Evolutionary conservation across 1,140 invertebrate genomes (phyloP), one percentile per base, ranked within the genome.

Genomic region (Sitodiplosis mosellana): DNA sequence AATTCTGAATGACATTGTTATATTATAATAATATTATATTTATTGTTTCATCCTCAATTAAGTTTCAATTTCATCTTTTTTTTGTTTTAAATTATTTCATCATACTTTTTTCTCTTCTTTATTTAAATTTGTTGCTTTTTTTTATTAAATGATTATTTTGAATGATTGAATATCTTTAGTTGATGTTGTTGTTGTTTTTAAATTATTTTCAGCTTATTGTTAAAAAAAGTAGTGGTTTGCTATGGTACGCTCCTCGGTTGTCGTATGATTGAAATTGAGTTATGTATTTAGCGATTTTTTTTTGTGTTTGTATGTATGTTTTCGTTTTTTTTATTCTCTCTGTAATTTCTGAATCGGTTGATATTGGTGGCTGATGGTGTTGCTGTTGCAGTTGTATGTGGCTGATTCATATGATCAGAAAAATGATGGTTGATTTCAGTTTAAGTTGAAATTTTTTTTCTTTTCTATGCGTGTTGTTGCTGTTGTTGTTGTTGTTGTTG

Each of bases 351-450:
- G 3, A 27, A 27, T 27, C 27, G 27, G 27, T 27, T 27, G 27
- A 27, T 27, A 27, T 27, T 27, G 27, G 27, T 27, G 27, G 27
- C 27, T 27, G 27, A 27, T 27, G 27, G 3, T 27, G 27, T 27
- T 27, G 27, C 10, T 27, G 27, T 72, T 40, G 38, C 12, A 40
- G 18, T 40, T 19, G 18, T 40, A 15, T 11, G 18, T 40, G 14
- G 18, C 18, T 40, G 18, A 15, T 15, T 40, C 18, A 4, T 20
- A 33, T 48, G 33, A 33, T 44, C 33, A 38, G 41, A 42, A 27
- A 41, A 48, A 43, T 42, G 41, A 48, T 41, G 43, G 43, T 42
- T 48, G 34, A 42, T 36, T 48, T 38, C 34, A 42, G 27, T 48
- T 40, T 38, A 33, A 43, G 17, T 41, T 43, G 33, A 40, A 40